These are phyloP conservation scores for Ascaphus truei DNA, from an alignment of 2,113 vertebrate species.

Conservation along the genomic window DNA sequence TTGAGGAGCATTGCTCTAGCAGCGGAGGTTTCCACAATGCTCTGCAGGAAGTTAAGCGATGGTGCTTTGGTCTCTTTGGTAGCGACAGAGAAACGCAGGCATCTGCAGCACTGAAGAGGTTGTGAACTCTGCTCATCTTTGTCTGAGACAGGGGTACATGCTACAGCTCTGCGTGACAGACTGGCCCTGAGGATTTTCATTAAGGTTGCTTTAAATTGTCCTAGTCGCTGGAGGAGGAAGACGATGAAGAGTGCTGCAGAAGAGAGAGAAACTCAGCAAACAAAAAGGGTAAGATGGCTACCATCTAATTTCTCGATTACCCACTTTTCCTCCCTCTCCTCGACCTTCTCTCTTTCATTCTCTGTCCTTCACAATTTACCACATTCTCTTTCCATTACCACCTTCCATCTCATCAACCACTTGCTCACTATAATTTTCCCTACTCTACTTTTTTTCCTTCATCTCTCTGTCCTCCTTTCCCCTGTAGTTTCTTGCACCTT, in stretches of 20 bases:
- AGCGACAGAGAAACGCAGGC: background rate
- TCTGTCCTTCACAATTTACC: no score
- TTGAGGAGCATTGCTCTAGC: background rate
- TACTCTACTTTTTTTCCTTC: no score
- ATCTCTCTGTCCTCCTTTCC: no score
- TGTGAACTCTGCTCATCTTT: background rate
- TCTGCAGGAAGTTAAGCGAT: background rate
- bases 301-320: background rate
- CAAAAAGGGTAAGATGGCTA: no score
- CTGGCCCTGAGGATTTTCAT: background rate
- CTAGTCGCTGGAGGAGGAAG: slow-evolving; percentile 23
- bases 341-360: no score
- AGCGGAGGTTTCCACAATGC: background rate
- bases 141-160: background rate
- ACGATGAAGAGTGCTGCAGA: slow-evolving; percentile 20
- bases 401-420: no score
- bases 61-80: background rate
- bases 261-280: background rate
- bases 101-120: no score
- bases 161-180: background rate
- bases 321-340: no score
- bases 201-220: background rate
- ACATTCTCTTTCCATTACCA: no score
- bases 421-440: no score
- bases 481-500: no score